Evolutionary conservation across 2,113 vertebrate species (phyloP).

Genomic region (Mormyrus lacerda): DNA sequence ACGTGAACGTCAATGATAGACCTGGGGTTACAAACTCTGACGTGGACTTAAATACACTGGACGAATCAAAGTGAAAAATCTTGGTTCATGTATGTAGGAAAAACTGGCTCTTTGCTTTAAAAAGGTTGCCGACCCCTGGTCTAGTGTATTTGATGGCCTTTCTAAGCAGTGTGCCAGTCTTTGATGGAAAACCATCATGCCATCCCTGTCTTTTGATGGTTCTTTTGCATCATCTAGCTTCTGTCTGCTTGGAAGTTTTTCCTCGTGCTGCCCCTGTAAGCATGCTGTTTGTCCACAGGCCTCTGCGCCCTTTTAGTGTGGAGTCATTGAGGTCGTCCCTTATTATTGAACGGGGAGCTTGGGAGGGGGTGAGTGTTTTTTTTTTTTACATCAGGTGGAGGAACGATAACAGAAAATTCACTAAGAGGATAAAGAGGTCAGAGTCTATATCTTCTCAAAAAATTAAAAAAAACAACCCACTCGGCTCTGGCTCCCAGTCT

Average conservation of each 20-base stretch:
- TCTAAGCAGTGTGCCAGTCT: not conserved
- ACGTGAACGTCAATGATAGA: too few relatives aligned
- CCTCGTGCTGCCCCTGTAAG: not conserved
- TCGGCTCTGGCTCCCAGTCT: not conserved
- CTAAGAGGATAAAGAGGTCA: constrained; percentile 8
- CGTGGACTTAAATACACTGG: too few relatives aligned
- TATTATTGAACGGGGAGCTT: not conserved
- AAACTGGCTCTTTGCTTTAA: too few relatives aligned
- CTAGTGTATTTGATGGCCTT: not conserved
- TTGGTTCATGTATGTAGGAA: too few relatives aligned
- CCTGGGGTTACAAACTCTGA: too few relatives aligned
- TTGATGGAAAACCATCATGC: not conserved
- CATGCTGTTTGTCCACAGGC: not conserved
- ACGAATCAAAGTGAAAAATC: too few relatives aligned
- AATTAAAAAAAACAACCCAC: not conserved
- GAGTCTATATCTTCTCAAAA: not conserved
- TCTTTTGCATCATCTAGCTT: not conserved
- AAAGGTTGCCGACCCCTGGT: too few relatives aligned
- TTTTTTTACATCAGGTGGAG: not conserved
- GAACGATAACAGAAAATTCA: not conserved
- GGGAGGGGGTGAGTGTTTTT: not conserved
- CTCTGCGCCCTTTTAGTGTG: not conserved
- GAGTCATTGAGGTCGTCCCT: not conserved
- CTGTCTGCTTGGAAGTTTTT: not conserved
- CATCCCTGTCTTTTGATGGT: not conserved